Conservation (phyloP, 1,140 invertebrate genomes). For the Megalonaias nervosa region DNA sequence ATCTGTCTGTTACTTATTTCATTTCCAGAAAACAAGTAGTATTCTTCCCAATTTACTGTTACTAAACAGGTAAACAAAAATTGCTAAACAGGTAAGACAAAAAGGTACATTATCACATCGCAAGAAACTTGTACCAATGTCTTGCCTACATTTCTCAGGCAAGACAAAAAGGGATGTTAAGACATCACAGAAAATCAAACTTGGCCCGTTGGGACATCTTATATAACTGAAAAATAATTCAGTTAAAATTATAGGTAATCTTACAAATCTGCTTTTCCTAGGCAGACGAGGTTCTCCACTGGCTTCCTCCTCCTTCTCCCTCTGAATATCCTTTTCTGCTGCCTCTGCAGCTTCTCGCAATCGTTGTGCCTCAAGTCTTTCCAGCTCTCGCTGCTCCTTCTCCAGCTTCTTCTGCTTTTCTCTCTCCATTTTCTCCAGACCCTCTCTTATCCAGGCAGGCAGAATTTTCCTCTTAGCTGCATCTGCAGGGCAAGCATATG, state of each 20-base stretch:
- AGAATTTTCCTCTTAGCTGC: slow-evolving; percentile 91
- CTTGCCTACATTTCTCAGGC: too few species aligned
- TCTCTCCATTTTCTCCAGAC: slow-evolving; percentile 97
- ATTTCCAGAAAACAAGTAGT: too few species aligned
- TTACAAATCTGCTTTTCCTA: slow-evolving; percentile 88
- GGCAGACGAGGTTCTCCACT: slow-evolving; percentile 74
- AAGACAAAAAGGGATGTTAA: too few species aligned
- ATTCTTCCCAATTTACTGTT: too few species aligned
- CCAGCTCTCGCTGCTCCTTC: slow-evolving; percentile 67
- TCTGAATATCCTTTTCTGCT: slow-evolving; percentile 71
- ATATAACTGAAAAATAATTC: too few species aligned
- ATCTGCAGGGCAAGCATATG: slow-evolving; percentile 74
- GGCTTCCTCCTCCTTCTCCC: slow-evolving; percentile 73
- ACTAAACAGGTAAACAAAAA: too few species aligned
- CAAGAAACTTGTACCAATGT: too few species aligned
- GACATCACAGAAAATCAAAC: too few species aligned
- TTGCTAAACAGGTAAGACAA: too few species aligned
- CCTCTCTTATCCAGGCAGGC: slow-evolving; percentile 96
- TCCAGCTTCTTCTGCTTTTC: slow-evolving; percentile 93
- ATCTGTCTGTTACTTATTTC: too few species aligned
- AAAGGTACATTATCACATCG: too few species aligned
- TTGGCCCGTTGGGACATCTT: too few species aligned
- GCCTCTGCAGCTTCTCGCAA: slow-evolving; percentile 69
- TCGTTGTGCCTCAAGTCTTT: slow-evolving; percentile 48
- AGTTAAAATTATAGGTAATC: slow-evolving; percentile 55